phyloP scores from a whole-genome alignment of 2,888 invertebrate genomes.

The Tolmerus cingulatus region DNA sequence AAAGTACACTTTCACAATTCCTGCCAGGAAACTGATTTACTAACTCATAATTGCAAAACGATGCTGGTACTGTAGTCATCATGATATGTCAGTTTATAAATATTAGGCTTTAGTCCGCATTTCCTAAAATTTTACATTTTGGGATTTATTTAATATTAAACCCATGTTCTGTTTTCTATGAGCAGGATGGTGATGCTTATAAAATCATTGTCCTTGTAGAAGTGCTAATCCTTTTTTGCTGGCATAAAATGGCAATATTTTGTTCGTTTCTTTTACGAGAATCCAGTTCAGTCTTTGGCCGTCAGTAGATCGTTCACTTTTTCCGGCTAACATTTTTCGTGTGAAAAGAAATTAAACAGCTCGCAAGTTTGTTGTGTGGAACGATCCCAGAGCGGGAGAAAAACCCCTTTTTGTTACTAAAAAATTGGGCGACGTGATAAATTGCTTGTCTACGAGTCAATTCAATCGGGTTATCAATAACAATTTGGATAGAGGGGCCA shows the following conservation, averaged over 20 bases:
- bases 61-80: no score
- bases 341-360: neutral
- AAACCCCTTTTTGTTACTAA: neutral
- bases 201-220: neutral
- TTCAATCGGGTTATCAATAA: constrained; percentile 49
- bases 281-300: neutral
- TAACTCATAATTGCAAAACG: no score
- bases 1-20: no score
- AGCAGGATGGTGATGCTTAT: no score
- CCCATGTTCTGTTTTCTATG: no score
- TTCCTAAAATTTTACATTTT: no score
- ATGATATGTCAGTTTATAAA: no score
- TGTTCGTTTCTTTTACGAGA: neutral
- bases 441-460: constrained; percentile 48
- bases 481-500: constrained; percentile 45
- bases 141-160: no score
- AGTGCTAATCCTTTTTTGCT: neutral
- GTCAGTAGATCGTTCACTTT: neutral
- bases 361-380: neutral
- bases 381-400: neutral
- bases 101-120: no score
- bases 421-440: constrained; percentile 40
- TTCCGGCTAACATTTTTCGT: neutral
- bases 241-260: neutral
- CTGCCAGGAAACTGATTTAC: no score